These are phyloP conservation scores for Sylvilagus floridanus DNA, from an alignment of 2,797 vertebrate genomes.

Conservation along the genomic window DNA sequence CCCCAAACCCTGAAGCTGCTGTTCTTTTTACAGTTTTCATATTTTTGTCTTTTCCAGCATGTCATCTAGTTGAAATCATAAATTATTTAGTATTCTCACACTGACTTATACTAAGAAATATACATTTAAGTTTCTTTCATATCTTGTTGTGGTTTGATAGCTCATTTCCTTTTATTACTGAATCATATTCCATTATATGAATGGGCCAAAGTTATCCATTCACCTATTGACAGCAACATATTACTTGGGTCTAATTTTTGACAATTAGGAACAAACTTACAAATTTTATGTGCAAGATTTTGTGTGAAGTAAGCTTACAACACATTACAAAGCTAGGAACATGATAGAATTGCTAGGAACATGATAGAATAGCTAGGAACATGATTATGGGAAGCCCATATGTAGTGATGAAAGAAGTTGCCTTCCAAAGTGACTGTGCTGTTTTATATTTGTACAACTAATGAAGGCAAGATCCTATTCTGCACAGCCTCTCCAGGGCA, in stretches of 20 bases:
- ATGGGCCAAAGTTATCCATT: background rate
- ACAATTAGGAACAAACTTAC: background rate
- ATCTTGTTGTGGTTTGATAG: background rate
- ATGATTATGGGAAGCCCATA: background rate
- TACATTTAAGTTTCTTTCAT: background rate
- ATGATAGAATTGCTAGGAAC: background rate
- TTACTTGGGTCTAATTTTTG: background rate
- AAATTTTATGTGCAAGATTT: background rate
- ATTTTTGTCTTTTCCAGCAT: background rate
- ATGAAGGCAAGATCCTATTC: background rate
- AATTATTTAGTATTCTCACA: background rate
- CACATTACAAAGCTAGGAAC: background rate
- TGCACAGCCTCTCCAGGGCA: background rate
- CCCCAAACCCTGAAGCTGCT: background rate
- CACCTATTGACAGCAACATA: background rate
- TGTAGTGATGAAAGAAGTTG: background rate
- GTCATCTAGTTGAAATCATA: background rate
- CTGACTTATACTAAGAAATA: background rate
- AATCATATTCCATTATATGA: background rate
- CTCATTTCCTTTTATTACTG: background rate
- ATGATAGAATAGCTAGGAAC: background rate
- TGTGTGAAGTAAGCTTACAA: background rate
- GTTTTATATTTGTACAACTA: background rate
- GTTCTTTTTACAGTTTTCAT: background rate
- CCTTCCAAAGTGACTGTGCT: background rate